Evolutionary conservation across 2,113 vertebrate genomes (phyloP).

Genomic region (Nannobrachium achirus): DNA sequence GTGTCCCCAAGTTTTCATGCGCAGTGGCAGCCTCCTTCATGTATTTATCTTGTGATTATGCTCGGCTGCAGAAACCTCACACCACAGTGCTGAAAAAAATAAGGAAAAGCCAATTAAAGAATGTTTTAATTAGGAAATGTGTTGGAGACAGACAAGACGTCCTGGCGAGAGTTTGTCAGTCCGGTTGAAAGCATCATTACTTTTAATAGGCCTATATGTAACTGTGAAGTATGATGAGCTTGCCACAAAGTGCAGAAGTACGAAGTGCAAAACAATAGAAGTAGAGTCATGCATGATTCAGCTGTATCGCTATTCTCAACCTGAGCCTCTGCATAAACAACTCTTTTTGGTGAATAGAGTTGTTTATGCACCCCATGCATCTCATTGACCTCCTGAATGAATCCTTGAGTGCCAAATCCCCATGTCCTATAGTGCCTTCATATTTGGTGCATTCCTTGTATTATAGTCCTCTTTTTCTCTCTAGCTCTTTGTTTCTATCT

Average conservation of each 20-base stretch:
- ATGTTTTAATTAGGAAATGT: no score
- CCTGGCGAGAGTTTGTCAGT: no score
- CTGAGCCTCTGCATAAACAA: no score
- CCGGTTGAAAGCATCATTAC: no score
- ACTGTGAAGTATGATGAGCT: no score
- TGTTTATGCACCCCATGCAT: background rate
- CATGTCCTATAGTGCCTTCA: background rate
- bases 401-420: slow-evolving; percentile 3
- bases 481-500: background rate
- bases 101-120: background rate
- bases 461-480: background rate
- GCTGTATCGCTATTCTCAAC: no score
- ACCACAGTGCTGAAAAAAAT: background rate
- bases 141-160: no score
- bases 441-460: background rate
- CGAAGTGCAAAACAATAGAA: no score
- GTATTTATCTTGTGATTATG: background rate
- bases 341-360: background rate
- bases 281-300: no score
- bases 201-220: no score
- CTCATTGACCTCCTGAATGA: slow-evolving; percentile 7
- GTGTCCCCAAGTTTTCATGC: slow-evolving; percentile 38
- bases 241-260: no score
- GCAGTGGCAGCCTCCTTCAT: background rate
- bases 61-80: background rate